Conservation (phyloP, 2,797 vertebrate genomes). For the Sebastes steindachneri region DNA sequence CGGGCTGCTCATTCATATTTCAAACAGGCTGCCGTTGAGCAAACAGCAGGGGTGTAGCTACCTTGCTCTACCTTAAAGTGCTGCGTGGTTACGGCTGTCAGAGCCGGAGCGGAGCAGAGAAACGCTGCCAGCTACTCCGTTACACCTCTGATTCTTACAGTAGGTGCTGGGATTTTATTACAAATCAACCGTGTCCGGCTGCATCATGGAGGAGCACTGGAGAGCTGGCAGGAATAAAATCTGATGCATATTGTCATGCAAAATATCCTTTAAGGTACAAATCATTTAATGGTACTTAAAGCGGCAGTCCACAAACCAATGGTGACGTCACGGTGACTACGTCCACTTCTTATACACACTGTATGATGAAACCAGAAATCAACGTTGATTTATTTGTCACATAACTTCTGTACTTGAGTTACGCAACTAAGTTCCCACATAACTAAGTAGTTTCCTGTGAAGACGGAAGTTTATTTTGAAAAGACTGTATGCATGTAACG, state of each 20-base stretch:
- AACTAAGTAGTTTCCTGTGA: no score
- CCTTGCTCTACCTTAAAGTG: slow-evolving; percentile 65
- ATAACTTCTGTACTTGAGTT: no score
- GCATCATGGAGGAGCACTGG: neutral
- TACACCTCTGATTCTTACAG: neutral
- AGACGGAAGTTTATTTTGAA: no score
- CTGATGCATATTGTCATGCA: neutral
- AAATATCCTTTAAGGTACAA: neutral
- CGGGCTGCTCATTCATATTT: slow-evolving; percentile 95
- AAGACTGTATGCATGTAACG: no score
- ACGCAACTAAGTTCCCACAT: no score
- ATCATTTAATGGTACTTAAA: neutral
- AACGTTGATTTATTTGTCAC: no score
- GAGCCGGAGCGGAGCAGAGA: neutral
- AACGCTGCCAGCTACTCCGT: neutral
- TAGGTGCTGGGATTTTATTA: neutral
- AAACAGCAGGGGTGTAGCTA: slow-evolving; percentile 78
- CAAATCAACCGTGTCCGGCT: neutral
- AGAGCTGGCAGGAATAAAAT: neutral
- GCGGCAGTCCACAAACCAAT: no score
- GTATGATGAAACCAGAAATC: no score
- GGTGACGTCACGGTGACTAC: no score
- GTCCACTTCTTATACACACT: no score
- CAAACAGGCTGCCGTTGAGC: slow-evolving; percentile 88
- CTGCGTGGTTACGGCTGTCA: slow-evolving; percentile 33